These are phyloP conservation scores for Gastrophryne carolinensis DNA, from an alignment of 2,797 vertebrate species.

Conservation along the genomic window DNA sequence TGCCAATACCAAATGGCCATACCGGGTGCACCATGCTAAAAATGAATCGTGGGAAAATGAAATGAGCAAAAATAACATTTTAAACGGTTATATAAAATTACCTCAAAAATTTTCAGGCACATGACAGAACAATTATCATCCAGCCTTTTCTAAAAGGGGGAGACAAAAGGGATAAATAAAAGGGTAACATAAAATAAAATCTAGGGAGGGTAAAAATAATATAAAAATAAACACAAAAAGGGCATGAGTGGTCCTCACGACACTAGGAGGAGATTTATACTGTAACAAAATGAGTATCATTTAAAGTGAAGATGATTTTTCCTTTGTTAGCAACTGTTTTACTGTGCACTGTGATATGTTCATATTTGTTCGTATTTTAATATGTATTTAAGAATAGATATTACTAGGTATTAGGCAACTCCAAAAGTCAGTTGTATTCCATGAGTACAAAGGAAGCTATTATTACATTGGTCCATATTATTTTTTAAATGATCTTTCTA, in stretches of 20 bases:
- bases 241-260: too few species aligned
- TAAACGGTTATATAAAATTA: slow-evolving; percentile 43
- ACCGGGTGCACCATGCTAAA: slow-evolving; percentile 26
- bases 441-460: too few species aligned
- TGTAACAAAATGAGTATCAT: too few species aligned
- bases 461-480: too few species aligned
- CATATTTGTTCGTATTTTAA: too few species aligned
- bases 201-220: neutral
- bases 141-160: slow-evolving; percentile 51
- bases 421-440: too few species aligned
- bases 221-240: slow-evolving; percentile 30
- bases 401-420: neutral
- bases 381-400: too few species aligned
- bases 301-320: too few species aligned
- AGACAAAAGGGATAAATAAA: slow-evolving; percentile 50
- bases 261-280: too few species aligned
- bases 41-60: slow-evolving; percentile 26
- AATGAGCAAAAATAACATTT: slow-evolving; percentile 46
- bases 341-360: too few species aligned
- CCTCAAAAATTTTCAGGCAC: slow-evolving; percentile 51
- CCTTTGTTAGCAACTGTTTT: too few species aligned
- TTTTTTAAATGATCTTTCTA: too few species aligned
- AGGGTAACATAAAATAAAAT: slow-evolving; percentile 12
- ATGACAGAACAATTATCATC: slow-evolving; percentile 53
- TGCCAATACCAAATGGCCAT: slow-evolving; percentile 7